These are phyloP conservation scores for Barbus barbus DNA, from an alignment of 2,113 vertebrate genomes.

Conservation along the genomic window DNA sequence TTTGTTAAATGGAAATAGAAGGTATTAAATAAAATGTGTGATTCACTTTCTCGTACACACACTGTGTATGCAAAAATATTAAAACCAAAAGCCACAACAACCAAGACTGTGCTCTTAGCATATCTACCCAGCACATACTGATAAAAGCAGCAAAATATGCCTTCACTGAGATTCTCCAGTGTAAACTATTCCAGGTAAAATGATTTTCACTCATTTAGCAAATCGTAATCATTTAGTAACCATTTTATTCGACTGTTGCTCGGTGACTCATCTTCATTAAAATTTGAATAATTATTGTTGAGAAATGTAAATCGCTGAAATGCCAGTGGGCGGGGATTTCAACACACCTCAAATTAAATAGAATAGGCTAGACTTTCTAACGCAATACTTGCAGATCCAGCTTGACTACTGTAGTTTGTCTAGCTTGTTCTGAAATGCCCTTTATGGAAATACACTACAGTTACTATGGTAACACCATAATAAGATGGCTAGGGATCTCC, in stretches of 20 bases:
- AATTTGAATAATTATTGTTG: background rate
- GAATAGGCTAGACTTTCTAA: background rate
- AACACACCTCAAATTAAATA: background rate
- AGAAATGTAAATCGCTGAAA: too few species aligned
- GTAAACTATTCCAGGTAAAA: background rate
- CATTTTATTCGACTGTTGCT: background rate
- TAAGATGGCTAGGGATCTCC: background rate
- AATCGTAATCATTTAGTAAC: background rate
- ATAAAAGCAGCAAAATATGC: too few species aligned
- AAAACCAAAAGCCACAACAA: background rate
- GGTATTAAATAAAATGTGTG: background rate
- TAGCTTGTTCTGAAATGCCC: background rate
- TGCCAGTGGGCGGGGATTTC: slow-evolving; percentile 6
- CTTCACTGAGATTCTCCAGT: too few species aligned
- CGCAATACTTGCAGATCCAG: slow-evolving; percentile 4
- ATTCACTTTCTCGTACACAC: background rate
- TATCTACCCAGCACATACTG: background rate
- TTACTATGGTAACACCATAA: background rate
- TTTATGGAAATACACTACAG: background rate
- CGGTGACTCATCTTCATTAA: background rate
- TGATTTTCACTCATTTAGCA: too few species aligned
- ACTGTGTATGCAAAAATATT: background rate
- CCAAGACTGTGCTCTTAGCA: background rate
- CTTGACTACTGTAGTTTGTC: background rate
- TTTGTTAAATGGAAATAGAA: background rate